Base-by-base conservation (phyloP, 2,888 invertebrate genomes). In the Leptinotarsa rubiginosa region DNA sequence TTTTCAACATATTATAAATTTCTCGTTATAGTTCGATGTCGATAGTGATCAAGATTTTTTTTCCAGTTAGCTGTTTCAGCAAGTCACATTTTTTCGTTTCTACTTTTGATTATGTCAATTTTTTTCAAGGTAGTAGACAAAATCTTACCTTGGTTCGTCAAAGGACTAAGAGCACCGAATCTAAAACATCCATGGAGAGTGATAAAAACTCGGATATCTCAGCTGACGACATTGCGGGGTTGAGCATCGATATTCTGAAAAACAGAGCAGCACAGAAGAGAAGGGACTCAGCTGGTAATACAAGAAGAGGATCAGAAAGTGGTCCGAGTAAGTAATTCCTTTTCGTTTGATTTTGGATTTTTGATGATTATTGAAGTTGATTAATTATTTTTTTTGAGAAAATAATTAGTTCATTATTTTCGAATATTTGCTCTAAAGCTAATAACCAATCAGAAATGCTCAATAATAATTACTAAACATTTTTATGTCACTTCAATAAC, bases 111-210 rank as follows among this genome's bases (percentile, higher is more conserved):
- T 31, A 10, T 31, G 41, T 41, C 4, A 56, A 20, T 56, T 65
- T 16, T 47, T 15, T 67, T 67, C 54, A 54, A 84, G 85, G 84
- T 18, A 85, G 85, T 66, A 81, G 80, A 73, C 83, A 84, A 75
- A 82, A 82, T 25, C 72, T 85, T 70, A 83, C 85, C 64, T 69
- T 86, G 4, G 75, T 85, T 64, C 83, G 86, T 16, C 87, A 87
- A 4, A 83, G 91, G 52, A 91, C 91, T 69, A 87, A 88, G 62
- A 91, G 91, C 18, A 89, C 90, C 0, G 91, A 91, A 75, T 91
- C 91, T 77, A 91, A 91, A 79, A 85, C 86, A 68, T 87, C 88
- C 4, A 78, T 83, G 10, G 87, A 86, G 68, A 86, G 85, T 73
- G 81, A 80, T 4, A 81, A 81, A 69, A 84, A 83, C 59, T 83